phyloP scores from a whole-genome alignment of 2,797 vertebrate species.

The Mareca strepera region DNA sequence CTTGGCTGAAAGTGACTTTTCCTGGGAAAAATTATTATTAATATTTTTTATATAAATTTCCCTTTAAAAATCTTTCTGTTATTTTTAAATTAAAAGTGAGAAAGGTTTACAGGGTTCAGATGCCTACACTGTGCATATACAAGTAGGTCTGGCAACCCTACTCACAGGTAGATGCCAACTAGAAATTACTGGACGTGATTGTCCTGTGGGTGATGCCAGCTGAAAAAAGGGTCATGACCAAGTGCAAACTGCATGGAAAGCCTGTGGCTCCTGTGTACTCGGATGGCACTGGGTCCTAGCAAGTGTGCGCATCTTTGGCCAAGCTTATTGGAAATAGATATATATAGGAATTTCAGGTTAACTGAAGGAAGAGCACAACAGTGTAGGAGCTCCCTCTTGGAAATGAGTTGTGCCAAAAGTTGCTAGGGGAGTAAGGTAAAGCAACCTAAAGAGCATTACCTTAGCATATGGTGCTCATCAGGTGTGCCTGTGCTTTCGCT shows the following conservation, averaged over 20 bases:
- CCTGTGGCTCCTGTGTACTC: background rate
- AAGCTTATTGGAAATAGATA: background rate
- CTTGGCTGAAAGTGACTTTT: conserved; percentile 32
- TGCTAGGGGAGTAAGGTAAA: background rate
- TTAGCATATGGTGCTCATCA: background rate
- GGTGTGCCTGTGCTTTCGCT: background rate
- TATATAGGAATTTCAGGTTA: background rate
- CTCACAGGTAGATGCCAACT: background rate
- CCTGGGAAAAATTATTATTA: conserved; percentile 50
- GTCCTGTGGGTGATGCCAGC: background rate
- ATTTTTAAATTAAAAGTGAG: conserved; percentile 38
- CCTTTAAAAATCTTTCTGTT: conserved; percentile 25
- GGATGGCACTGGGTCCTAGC: background rate
- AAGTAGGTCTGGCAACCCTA: background rate
- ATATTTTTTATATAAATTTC: conserved; percentile 39
- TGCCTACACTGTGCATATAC: background rate
- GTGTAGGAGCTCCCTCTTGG: background rate
- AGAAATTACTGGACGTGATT: background rate
- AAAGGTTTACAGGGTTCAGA: background rate
- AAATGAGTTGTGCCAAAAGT: background rate
- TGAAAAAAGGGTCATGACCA: background rate
- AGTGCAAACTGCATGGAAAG: rapidly evolving
- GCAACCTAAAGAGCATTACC: background rate
- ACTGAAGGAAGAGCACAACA: background rate
- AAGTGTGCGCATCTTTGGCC: background rate